Conservation (phyloP, 2,113 vertebrate species). For the Lagopus leucura region DNA sequence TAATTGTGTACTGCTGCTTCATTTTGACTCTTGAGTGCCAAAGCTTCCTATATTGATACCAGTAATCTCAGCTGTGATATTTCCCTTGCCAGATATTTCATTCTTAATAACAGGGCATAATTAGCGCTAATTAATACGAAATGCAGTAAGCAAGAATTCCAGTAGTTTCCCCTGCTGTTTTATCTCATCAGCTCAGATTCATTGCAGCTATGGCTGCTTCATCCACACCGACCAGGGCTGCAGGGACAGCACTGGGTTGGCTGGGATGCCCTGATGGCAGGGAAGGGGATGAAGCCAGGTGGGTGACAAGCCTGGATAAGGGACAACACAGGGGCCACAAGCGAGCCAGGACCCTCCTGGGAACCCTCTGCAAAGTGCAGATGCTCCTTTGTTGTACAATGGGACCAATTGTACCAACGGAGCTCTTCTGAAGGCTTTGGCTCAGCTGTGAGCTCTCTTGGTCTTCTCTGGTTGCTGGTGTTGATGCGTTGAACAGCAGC, state of each 20-base stretch:
- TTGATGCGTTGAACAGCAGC: too few species aligned
- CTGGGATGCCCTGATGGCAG: neutral
- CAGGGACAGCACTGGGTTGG: neutral
- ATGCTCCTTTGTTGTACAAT: neutral
- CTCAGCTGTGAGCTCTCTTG: neutral
- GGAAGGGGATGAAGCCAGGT: too few species aligned
- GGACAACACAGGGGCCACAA: neutral
- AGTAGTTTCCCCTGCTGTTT: neutral
- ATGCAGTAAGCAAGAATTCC: neutral
- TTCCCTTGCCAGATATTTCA: neutral
- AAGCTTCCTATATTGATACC: neutral
- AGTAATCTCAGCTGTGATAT: neutral
- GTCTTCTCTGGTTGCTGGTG: accelerated
- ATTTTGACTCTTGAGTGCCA: neutral
- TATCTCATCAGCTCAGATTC: neutral
- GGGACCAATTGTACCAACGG: too few species aligned
- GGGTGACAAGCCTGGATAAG: too few species aligned
- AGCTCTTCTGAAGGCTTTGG: neutral
- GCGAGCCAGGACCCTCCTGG: neutral
- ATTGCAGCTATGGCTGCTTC: neutral
- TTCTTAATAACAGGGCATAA: neutral
- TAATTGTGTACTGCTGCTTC: neutral
- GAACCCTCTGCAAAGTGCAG: neutral
- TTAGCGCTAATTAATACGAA: neutral
- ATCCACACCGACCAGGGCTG: neutral